Evolutionary conservation across 1,140 invertebrate genomes (phyloP).

Genomic region (Kradibia gibbosae): DNA sequence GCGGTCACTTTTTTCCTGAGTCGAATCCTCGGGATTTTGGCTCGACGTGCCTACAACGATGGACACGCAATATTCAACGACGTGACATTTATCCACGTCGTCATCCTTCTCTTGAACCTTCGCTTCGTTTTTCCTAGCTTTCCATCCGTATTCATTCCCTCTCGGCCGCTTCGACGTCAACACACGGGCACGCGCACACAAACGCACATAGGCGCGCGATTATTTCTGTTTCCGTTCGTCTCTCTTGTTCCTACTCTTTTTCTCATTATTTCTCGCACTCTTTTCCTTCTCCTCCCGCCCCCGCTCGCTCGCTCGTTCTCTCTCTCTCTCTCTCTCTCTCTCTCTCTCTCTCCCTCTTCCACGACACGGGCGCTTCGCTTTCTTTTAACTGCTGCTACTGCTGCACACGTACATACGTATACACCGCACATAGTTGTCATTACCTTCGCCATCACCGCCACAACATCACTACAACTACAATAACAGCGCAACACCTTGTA

Average conservation of each 20-base stretch:
- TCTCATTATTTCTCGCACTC: too few species aligned
- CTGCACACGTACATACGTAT: neutral
- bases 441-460: neutral
- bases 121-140: too few species aligned
- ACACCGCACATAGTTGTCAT: neutral
- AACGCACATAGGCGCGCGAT: too few species aligned
- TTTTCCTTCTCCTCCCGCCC: too few species aligned
- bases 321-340: slow-evolving; percentile 5
- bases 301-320: neutral
- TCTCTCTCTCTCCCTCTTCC: neutral
- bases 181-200: too few species aligned
- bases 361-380: neutral
- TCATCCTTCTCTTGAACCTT: too few species aligned
- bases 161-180: too few species aligned
- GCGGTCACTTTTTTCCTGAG: slow-evolving; percentile 8
- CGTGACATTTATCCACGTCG: too few species aligned
- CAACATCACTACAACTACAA: neutral
- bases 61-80: too few species aligned
- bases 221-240: too few species aligned
- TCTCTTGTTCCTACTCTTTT: too few species aligned
- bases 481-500: neutral
- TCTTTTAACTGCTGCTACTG: slow-evolving; percentile 3
- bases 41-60: neutral
- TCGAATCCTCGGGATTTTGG: neutral
- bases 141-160: too few species aligned